Evolutionary conservation across 2,888 invertebrate genomes (phyloP).

Genomic region (Artemia sp.): DNA sequence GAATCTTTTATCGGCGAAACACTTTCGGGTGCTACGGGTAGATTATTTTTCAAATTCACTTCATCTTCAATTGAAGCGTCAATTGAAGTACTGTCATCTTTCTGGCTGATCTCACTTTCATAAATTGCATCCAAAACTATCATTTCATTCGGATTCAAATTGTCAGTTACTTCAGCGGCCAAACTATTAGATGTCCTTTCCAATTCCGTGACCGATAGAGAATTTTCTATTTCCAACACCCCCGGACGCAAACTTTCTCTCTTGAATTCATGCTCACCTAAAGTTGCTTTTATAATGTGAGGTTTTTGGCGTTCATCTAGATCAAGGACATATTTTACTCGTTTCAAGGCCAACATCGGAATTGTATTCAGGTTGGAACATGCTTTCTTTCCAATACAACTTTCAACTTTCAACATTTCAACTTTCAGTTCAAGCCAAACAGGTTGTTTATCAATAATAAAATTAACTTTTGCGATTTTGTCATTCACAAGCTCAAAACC

Average conservation of each 20-base stretch:
- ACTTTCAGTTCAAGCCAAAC: not conserved
- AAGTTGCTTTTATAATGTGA: too few species aligned
- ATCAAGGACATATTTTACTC: too few species aligned
- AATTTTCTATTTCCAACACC: too few species aligned
- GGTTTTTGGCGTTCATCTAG: too few species aligned
- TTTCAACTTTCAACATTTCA: not conserved
- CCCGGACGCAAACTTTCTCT: too few species aligned
- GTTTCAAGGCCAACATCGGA: too few species aligned
- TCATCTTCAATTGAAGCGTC: too few species aligned
- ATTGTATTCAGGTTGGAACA: too few species aligned
- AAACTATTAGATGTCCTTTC: too few species aligned
- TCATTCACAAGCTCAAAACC: not conserved
- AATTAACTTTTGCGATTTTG: not conserved
- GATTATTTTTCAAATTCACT: too few species aligned
- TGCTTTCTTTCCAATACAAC: not conserved
- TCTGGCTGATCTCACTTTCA: not conserved
- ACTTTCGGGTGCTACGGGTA: not conserved
- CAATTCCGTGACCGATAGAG: too few species aligned
- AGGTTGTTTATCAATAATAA: not conserved
- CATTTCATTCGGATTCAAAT: conserved; percentile 4
- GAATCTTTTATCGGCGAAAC: not conserved
- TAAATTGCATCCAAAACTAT: not conserved
- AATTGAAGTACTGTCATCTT: not conserved
- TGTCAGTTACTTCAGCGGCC: not conserved
- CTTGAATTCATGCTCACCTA: too few species aligned